A percentile compares a stretch with the other conserved stretches of the same genome.
Evolutionary conservation across 2,888 invertebrate genomes (phyloP).

Genomic region (Xanthorhoe spadicearia): DNA sequence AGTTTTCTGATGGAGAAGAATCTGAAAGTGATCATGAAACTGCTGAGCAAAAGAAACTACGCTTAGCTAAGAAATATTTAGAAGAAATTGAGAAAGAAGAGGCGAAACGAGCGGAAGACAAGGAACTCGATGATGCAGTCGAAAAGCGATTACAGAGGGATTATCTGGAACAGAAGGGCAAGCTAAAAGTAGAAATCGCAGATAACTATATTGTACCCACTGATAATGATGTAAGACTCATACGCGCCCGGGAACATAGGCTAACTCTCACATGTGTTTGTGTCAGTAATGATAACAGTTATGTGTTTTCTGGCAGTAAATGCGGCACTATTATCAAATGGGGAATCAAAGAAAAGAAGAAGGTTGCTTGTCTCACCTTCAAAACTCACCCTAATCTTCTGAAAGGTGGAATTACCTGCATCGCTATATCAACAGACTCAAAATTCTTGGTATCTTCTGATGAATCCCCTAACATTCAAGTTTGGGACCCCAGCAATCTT

Average conservation of each 20-base stretch:
- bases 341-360: constrained; percentile 87
- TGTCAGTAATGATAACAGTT: constrained; percentile 89
- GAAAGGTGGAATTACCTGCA: constrained; percentile 84
- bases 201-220: constrained; percentile 73
- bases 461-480: constrained; percentile 87
- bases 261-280: constrained; percentile 92
- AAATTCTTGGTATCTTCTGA: constrained; percentile 89
- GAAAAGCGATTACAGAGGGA: constrained; percentile 92
- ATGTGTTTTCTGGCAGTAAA: constrained; percentile 93
- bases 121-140: constrained; percentile 87
- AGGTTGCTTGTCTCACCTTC: constrained; percentile 83
- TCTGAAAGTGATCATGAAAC: constrained; percentile 90
- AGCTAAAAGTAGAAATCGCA: constrained; percentile 90
- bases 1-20: constrained; percentile 77
- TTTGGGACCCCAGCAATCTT: constrained; percentile 93
- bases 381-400: constrained; percentile 71
- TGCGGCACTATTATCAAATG: constrained; percentile 95
- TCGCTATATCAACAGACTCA: constrained; percentile 91
- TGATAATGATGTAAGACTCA: constrained; percentile 70
- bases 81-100: constrained; percentile 94
- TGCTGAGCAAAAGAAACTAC: constrained; percentile 94
- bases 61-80: constrained; percentile 95
- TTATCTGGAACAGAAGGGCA: constrained; percentile 93
- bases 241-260: constrained; percentile 92
- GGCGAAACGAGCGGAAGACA: constrained; percentile 87